Evolutionary conservation across 2,888 invertebrate species (phyloP).

Genomic region (Tricholauxania praeusta): DNA sequence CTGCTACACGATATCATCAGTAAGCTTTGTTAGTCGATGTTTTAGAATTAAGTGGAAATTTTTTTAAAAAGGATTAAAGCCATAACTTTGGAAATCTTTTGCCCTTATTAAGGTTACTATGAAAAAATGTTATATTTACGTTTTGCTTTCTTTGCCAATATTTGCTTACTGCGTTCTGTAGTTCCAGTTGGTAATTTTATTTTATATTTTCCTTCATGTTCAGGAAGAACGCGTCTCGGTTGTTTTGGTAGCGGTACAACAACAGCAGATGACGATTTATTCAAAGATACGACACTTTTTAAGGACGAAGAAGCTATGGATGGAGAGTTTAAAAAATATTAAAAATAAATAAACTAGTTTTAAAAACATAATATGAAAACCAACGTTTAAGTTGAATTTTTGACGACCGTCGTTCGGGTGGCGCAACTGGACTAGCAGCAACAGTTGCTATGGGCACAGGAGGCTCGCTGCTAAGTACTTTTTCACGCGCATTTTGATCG

Average conservation of each 20-base stretch:
- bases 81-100: too few relatives aligned
- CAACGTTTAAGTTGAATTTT: constrained; percentile 50
- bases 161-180: constrained; percentile 70
- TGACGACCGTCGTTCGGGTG: constrained; percentile 42
- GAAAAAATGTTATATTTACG: constrained; percentile 51
- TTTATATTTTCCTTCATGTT: constrained; percentile 72
- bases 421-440: constrained; percentile 58
- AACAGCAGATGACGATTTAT: constrained; percentile 40
- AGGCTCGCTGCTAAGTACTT: constrained; percentile 68
- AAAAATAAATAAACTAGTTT: too few relatives aligned
- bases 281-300: constrained; percentile 5
- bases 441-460: constrained; percentile 71
- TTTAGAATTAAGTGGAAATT: too few relatives aligned
- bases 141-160: constrained; percentile 65
- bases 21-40: too few relatives aligned
- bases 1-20: too few relatives aligned
- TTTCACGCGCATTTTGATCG: constrained; percentile 72
- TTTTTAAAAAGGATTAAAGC: too few relatives aligned
- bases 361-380: neutral
- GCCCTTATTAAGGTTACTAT: neutral
- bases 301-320: constrained; percentile 33
- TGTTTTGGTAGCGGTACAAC: constrained; percentile 56
- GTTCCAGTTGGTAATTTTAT: constrained; percentile 71
- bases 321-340: neutral
- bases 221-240: constrained; percentile 67